Base-by-base conservation (phyloP, 2,113 vertebrate species). In the Spea multiplicata region DNA sequence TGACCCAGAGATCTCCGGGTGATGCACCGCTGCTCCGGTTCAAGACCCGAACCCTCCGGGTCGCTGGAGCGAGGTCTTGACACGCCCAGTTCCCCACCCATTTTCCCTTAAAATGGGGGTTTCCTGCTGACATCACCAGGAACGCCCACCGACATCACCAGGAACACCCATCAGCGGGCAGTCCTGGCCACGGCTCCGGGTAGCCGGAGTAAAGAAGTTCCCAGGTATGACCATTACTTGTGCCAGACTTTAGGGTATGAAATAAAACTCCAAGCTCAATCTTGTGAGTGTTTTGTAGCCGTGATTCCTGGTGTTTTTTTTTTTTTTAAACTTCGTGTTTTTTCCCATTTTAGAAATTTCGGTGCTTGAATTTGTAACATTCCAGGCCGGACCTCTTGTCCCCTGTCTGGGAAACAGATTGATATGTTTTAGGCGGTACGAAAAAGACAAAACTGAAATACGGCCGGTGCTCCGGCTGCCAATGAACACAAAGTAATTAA, bases 241-340 rank as follows among this genome's bases (percentile, higher is more conserved):
- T 62, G 5, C 5, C 59, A 62, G 3, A n/a, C 8, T 5, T 59
- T 5, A 5, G 73, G 16, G 52, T 66, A 66, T 75, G 16, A 65
- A 12, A 1, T 52, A 50, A 52, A 75, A 75, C 52, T 59, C 66
- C 73, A 52, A 14, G 52, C 61, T 8, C 50, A 44, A 65, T 74
- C 73, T 74, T 5, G 3, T 9, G 12, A 44, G 47, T 3, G 59
- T 13, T n/a, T 44, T 4, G n/a, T 16, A 74, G 9, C 16, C 12
- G 5, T 59, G 10, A 3, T 17, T 8, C 6, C 30, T 30, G 3
- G 3, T 4, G n/a, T 59, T 49, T 64, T 49, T 8, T 64, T 49
- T 64, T 64, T 30, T 30, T 30, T 30, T 1, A 30, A 30, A 30
- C 30, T 30, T 30, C 30, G 30, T 30, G 30, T 30, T 30, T 30